Evolutionary conservation across 1,140 invertebrate species (phyloP).

Genomic region (Neodiprion pinetum): DNA sequence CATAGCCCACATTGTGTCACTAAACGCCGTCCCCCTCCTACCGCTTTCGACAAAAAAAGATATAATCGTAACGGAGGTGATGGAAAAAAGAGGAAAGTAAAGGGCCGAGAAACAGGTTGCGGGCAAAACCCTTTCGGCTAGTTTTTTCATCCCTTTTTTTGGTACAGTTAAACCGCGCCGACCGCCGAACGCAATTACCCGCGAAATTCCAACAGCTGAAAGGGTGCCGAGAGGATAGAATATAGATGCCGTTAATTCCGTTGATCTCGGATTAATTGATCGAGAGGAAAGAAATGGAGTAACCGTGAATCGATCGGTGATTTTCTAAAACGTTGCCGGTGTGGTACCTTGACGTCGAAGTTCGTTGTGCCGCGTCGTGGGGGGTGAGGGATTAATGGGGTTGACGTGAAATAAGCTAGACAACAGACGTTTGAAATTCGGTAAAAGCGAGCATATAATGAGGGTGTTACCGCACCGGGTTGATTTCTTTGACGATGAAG

Average conservation of each 20-base stretch:
- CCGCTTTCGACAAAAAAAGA: not conserved
- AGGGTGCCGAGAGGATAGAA: too few species aligned
- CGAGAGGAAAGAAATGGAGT: not conserved
- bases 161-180: not conserved
- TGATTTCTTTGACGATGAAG: constrained; percentile 25
- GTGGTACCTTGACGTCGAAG: not conserved
- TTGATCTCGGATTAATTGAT: not conserved
- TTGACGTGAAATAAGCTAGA: not conserved
- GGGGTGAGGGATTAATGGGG: not conserved
- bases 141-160: constrained; percentile 11
- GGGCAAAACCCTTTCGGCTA: constrained; percentile 12
- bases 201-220: not conserved
- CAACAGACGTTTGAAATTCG: not conserved
- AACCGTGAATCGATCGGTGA: not conserved
- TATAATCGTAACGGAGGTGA: not conserved
- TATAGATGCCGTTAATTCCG: not conserved
- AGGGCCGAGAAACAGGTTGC: constrained; percentile 37
- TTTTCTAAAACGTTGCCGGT: not conserved
- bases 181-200: not conserved
- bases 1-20: constrained; percentile 38
- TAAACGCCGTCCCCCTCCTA: constrained; percentile 31
- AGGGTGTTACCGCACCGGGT: constrained; percentile 19
- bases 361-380: not conserved
- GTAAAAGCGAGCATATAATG: not conserved
- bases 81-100: constrained; percentile 26